Conservation (phyloP, 2,797 vertebrate genomes). For the Pseudochirops corinnae region DNA sequence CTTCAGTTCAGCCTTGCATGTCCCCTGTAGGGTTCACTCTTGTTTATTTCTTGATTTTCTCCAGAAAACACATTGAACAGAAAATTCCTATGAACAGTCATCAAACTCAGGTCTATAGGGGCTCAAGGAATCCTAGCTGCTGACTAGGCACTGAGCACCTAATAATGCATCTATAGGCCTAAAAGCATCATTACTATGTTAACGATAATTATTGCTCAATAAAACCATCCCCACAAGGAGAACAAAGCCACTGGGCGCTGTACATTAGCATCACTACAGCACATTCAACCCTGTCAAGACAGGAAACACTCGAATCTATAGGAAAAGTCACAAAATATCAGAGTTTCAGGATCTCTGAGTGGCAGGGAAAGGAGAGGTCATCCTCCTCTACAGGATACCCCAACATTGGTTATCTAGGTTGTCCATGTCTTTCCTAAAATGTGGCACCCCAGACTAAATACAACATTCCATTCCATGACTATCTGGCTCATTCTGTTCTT, state of each 20-base stretch:
- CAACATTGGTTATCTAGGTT: neutral
- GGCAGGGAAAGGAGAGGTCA: neutral
- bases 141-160: slow-evolving; percentile 56
- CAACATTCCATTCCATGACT: neutral
- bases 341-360: neutral
- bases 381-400: neutral
- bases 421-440: neutral
- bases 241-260: slow-evolving; percentile 35
- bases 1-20: neutral
- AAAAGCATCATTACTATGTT: slow-evolving; percentile 42
- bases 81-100: slow-evolving; percentile 13
- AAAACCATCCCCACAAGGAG: slow-evolving; percentile 23
- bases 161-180: slow-evolving; percentile 58
- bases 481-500: neutral
- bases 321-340: neutral
- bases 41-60: slow-evolving; percentile 22
- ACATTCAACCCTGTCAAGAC: slow-evolving; percentile 13
- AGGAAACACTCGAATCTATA: neutral
- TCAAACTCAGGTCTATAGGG: slow-evolving; percentile 37
- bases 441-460: neutral
- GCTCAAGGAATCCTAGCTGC: slow-evolving; percentile 43
- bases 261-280: slow-evolving; percentile 12
- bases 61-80: neutral
- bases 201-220: slow-evolving; percentile 50
- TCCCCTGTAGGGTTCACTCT: neutral